Evolutionary conservation across 2,113 vertebrate genomes (phyloP), one percentile per base, ranked within the genome.

Genomic region (Daboia siamensis): DNA sequence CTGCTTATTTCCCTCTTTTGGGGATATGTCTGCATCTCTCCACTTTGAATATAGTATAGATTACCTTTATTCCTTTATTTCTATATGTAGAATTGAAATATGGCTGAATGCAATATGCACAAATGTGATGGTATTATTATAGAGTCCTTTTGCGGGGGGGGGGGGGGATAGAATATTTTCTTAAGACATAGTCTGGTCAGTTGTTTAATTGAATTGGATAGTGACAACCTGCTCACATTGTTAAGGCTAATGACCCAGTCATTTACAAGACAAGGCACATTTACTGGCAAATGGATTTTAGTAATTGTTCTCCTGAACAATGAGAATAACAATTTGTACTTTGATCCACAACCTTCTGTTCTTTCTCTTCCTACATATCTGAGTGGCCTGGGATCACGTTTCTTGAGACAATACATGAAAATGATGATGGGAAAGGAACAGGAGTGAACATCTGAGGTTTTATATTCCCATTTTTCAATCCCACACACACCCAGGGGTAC

Each of bases 261-360:
- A 98, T 98, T 98, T 98, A 98, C 97, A 98, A 97, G 98, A 97
- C 97, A 97, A 97, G 97, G 97, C 95, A 97, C 97, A 97, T 98
- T 98, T 98, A 97, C 97, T 0, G 95, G 97, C 96, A 97, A 97
- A 97, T 97, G 97, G 97, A 97, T 98, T 97, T 98, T 96, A 93
- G 97, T 97, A 97, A 98, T 98, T 97, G 97, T 98, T 97, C 96
- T 29, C 55, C 94, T 97, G 95, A 96, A 95, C 92, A 93, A 96
- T 96, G 97, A 97, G 95, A 97, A 96, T 95, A 97, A 97, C 91
- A 87, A 95, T 96, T 96, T 97, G 97, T 92, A 96, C 96, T 96
- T 97, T 96, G 97, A 98, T 97, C 96, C 94, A 88, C 95, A 91
- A 88, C 95, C 94, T 96, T 95, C 95, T 95, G 26, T 48, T 96